Evolutionary conservation across 2,797 vertebrate species (phyloP).

Genomic region (Anomalospiza imberbis): DNA sequence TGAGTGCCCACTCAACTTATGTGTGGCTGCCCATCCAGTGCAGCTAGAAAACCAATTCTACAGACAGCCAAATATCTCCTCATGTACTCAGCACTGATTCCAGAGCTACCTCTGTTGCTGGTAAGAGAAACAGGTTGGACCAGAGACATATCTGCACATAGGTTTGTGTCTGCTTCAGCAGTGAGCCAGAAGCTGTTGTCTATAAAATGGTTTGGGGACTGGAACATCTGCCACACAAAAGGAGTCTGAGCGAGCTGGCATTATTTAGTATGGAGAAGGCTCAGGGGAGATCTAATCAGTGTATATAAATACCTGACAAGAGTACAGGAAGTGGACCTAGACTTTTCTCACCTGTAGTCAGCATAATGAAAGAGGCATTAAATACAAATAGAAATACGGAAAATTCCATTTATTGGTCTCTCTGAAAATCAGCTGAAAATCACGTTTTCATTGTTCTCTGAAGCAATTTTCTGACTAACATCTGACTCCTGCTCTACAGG

Average conservation of each 20-base stretch:
- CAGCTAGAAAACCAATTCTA: not conserved
- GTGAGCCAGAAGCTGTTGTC: not conserved
- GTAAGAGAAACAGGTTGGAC: not conserved
- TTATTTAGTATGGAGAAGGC: not conserved
- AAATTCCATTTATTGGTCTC: not conserved
- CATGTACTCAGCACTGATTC: not conserved
- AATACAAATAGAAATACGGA: not conserved
- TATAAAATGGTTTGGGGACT: not conserved
- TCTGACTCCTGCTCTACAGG: not conserved
- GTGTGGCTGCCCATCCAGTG: rapidly evolving
- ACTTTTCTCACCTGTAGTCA: not conserved
- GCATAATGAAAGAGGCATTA: not conserved
- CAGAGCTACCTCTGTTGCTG: not conserved
- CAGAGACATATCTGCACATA: not conserved
- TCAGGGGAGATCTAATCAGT: not conserved
- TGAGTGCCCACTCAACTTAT: rapidly evolving
- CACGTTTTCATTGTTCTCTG: not conserved
- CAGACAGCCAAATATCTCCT: not conserved
- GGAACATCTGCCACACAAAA: not conserved
- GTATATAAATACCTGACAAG: not conserved
- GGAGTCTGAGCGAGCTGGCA: not conserved
- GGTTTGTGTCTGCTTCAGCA: not conserved
- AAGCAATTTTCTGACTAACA: not conserved
- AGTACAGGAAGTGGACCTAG: not conserved
- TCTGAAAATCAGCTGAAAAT: not conserved